Percentiles rank a stretch among this genome's conserved stretches.
These are phyloP conservation scores for Nomada flava DNA, from an alignment of 2,888 invertebrate species.

Conservation along the genomic window DNA sequence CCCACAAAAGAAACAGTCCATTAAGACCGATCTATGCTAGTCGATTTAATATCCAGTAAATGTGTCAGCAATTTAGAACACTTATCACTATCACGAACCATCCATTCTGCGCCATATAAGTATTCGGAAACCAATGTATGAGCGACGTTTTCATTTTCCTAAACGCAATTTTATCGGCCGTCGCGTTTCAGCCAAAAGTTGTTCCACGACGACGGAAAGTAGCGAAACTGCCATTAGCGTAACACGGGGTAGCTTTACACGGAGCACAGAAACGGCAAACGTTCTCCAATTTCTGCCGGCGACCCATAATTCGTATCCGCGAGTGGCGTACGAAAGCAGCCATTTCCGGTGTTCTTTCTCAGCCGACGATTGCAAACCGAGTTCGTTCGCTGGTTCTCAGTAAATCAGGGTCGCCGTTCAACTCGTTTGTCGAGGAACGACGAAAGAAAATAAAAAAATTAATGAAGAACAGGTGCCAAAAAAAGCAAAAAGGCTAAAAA, in stretches of 20 bases:
- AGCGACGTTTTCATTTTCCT: slow-evolving; percentile 10
- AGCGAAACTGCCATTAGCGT: slow-evolving; percentile 4
- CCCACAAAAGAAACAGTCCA: too few species aligned
- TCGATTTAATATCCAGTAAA: too few species aligned
- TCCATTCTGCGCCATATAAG: background rate
- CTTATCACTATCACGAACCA: background rate
- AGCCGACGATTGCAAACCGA: slow-evolving; percentile 32
- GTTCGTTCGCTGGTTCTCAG: slow-evolving; percentile 25
- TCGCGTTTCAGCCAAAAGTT: slow-evolving; percentile 10
- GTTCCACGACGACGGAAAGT: slow-evolving; percentile 6
- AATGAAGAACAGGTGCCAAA: background rate
- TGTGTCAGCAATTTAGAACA: background rate
- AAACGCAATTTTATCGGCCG: background rate
- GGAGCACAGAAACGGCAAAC: slow-evolving; percentile 52
- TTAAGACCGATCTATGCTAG: too few species aligned
- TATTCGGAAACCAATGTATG: background rate
- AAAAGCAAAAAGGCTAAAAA: background rate
- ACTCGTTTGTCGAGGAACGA: slow-evolving; percentile 2
- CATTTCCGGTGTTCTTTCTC: slow-evolving; percentile 54
- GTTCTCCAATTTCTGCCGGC: slow-evolving; percentile 54
- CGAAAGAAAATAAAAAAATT: background rate
- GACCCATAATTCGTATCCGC: slow-evolving; percentile 45
- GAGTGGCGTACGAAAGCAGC: slow-evolving; percentile 44
- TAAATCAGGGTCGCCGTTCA: slow-evolving; percentile 57
- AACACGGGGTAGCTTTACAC: slow-evolving; percentile 38